Percentiles rank a stretch among this genome's conserved stretches.
Conservation (phyloP, 2,888 invertebrate genomes). For the Lutraria lutraria region DNA sequence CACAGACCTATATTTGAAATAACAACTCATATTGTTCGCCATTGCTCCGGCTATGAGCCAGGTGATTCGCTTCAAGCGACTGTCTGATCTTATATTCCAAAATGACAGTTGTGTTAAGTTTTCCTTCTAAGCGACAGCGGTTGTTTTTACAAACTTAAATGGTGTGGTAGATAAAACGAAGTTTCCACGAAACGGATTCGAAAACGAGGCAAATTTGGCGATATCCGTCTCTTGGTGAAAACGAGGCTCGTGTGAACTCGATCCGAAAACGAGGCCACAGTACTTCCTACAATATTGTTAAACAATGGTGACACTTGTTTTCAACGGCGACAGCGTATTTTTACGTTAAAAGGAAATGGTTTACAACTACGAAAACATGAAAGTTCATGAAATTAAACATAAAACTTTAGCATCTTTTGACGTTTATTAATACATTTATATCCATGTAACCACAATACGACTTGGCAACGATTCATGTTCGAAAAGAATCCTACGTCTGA, state of each 20-base stretch:
- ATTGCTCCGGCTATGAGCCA: neutral
- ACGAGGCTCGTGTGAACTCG: neutral
- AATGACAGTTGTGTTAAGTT: neutral
- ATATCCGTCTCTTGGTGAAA: neutral
- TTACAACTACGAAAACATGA: neutral
- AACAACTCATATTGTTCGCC: neutral
- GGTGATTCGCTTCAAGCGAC: neutral
- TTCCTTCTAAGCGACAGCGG: neutral
- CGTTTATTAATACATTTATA: neutral
- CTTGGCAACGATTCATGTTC: neutral
- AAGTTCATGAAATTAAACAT: neutral
- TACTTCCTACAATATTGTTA: neutral
- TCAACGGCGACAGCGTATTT: neutral
- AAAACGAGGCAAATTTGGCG: neutral
- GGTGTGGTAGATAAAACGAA: too few species aligned
- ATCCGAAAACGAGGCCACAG: neutral
- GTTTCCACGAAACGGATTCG: too few species aligned
- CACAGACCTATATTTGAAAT: neutral
- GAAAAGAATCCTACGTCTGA: neutral
- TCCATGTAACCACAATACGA: neutral
- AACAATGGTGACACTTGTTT: neutral
- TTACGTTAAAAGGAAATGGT: constrained; percentile 4
- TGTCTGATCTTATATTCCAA: neutral
- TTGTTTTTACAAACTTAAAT: neutral
- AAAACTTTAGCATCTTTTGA: neutral